Conservation (phyloP, 2,888 invertebrate genomes). For the Caenorhabditis macrosperma region DNA sequence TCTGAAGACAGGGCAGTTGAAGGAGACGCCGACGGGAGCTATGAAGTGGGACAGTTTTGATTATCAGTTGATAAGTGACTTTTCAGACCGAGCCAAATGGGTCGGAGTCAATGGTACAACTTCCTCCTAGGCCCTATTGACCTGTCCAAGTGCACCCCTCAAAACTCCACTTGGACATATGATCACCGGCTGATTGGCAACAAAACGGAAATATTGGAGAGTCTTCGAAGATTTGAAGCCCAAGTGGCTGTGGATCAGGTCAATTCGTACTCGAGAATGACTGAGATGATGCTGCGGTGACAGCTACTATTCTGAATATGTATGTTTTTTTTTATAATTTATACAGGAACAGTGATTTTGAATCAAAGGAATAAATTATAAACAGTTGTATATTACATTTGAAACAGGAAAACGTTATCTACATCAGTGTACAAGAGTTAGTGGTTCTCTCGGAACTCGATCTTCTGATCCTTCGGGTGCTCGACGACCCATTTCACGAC, state of each 20-base stretch:
- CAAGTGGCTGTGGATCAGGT: constrained; percentile 34
- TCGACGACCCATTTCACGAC: constrained; percentile 66
- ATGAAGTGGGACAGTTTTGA: constrained; percentile 17
- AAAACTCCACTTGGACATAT: constrained; percentile 40
- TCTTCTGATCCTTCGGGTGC: constrained; percentile 66
- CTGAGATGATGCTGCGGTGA: constrained; percentile 5
- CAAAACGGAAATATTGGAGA: constrained; percentile 23
- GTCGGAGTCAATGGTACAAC: constrained; percentile 47
- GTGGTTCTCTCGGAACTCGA: constrained; percentile 62
- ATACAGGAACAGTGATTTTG: neutral
- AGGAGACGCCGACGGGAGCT: constrained; percentile 15
- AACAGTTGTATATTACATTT: constrained; percentile 1
- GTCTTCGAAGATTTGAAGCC: constrained; percentile 20
- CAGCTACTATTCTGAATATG: neutral
- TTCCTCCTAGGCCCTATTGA: constrained; percentile 43
- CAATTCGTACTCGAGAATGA: constrained; percentile 40
- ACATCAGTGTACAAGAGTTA: constrained; percentile 9
- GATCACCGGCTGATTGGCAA: constrained; percentile 32
- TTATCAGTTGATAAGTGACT: neutral
- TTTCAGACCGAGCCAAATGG: constrained; percentile 38
- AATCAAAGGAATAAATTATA: neutral
- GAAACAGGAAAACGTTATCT: neutral
- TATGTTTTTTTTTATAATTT: neutral
- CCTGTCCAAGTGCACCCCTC: constrained; percentile 44
- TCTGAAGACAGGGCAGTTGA: constrained; percentile 54